Percentiles rank a stretch among this genome's conserved stretches.
These are phyloP conservation scores for Scaptomyza reducta DNA, from an alignment of 2,888 invertebrate species.

Conservation along the genomic window DNA sequence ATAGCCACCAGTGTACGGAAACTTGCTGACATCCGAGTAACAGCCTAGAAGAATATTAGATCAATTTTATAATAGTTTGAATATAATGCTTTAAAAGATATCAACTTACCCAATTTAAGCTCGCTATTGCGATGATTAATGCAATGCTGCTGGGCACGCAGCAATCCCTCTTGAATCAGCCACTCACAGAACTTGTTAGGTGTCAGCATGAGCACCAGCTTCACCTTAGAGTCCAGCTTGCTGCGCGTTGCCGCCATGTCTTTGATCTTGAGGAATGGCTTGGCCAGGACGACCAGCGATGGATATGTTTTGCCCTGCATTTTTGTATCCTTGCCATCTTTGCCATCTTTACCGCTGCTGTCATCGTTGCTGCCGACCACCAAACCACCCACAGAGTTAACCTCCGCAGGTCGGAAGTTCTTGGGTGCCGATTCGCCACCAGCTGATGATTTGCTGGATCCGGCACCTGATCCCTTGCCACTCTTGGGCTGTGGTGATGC, in stretches of 20 bases:
- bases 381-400: slow-evolving; percentile 89
- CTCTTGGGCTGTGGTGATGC: slow-evolving; percentile 59
- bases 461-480: slow-evolving; percentile 41
- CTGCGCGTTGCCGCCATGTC: slow-evolving; percentile 87
- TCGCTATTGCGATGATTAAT: slow-evolving; percentile 88
- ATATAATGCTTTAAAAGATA: neutral
- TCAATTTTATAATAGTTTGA: neutral
- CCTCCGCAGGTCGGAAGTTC: slow-evolving; percentile 88
- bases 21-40: slow-evolving; percentile 93
- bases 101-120: slow-evolving; percentile 88
- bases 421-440: slow-evolving; percentile 57
- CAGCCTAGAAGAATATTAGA: slow-evolving; percentile 86
- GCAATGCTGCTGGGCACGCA: slow-evolving; percentile 92
- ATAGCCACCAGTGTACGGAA: slow-evolving; percentile 94
- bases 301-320: slow-evolving; percentile 92
- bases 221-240: slow-evolving; percentile 91
- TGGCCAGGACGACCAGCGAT: slow-evolving; percentile 92
- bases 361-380: slow-evolving; percentile 86
- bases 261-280: slow-evolving; percentile 90
- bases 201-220: slow-evolving; percentile 91
- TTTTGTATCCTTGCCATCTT: slow-evolving; percentile 91
- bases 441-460: slow-evolving; percentile 33
- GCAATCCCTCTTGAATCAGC: slow-evolving; percentile 93
- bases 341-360: slow-evolving; percentile 86
- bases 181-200: slow-evolving; percentile 95